Base-by-base conservation (phyloP, 2,797 vertebrate genomes). In the Syngnathus rostellatus region DNA sequence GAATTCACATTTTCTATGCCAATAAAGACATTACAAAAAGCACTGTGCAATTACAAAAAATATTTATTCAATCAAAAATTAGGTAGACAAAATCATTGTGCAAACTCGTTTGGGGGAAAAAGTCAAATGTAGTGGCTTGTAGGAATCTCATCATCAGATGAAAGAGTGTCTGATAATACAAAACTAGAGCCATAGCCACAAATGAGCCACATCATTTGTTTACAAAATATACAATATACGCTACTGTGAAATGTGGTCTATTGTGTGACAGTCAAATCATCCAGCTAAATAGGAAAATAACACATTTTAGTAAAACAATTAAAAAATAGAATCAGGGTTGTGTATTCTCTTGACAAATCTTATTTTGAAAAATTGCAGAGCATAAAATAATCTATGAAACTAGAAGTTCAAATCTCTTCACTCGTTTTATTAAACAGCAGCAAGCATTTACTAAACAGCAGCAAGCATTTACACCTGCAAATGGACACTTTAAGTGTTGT, bases 31-130 rank as follows among this genome's bases (percentile, higher is more conserved):
- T 46, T 16, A 43, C 14, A 46, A 16, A 63, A 46, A 25, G 16
- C 12, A 63, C 8, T 37, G 16, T 59, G 81, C 72, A 71, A 83
- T 86, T 86, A 83, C 65, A 87, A 88, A 31, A 89, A 83, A 79
- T 7, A 79, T 89, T 88, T 87, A 88, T 88, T 88, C 66, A 82
- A 81, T 86, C 72, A 79, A 87, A 82, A 82, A 80, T 72, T 65
- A 73, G 67, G 75, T 78, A 76, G 78, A 86, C 74, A 88, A 87
- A 82, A 78, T 69, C 79, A 72, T 16, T 75, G 78, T 81, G 76
- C 81, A 82, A 71, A 62, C 66, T 43, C 67, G 11, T 43, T 57
- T 45, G 19, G 14, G 23, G 60, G 65, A 68, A 43, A 60, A 68
- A 61, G 69, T 74, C 64, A 75, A 45, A n/a, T 25, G 59, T 19